Base-by-base conservation (phyloP, 1,140 invertebrate genomes). In the Pomacea maculata region DNA sequence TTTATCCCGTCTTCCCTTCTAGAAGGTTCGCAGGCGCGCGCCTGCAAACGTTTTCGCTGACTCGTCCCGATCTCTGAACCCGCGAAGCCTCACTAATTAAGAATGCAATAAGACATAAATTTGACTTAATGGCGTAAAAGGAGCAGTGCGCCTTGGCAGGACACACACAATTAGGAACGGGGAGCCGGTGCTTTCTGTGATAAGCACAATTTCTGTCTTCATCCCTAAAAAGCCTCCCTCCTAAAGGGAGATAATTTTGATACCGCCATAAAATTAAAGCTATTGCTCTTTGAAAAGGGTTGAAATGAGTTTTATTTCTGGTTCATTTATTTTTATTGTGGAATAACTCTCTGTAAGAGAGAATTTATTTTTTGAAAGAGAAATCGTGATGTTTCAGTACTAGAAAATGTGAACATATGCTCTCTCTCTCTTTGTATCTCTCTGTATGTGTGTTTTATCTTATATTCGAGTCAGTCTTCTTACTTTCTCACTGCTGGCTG, bases 101-200 rank as follows among this genome's bases (percentile, higher is more conserved):
- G 67, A 70, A 70, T 34, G 67, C 67, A 70, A 70, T 70, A 70
- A 70, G 67, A 70, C 67, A 34, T 70, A 70, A 70, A 70, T 70
- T 70, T 70, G 67, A 70, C 67, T 70, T 70, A 70, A 70, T 70
- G 67, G 67, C 67, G 67, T 25, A 34, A 70, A 70, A 34, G 67
- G 67, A 25, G 67, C 29, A 70, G 14, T 11, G 67, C 21, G 29
- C 12, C 57, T 70, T 70, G 67, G 67, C 67, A 70, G 67, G 29
- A 70, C 67, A 70, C 67, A n/a, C 67, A 34, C 67, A 70, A 70
- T 70, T 70, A 70, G 67, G 67, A 70, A n/a, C 74, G 21, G 21
- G n/a, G 52, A 21, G 52, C 52, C 52, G 57, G 29, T 34, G 21
- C 55, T 21, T 34, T 75, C 52, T 75, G 7, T 57, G 19, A 57